Base-by-base conservation (phyloP, 2,797 vertebrate species). In the Spondyliosoma cantharus region DNA sequence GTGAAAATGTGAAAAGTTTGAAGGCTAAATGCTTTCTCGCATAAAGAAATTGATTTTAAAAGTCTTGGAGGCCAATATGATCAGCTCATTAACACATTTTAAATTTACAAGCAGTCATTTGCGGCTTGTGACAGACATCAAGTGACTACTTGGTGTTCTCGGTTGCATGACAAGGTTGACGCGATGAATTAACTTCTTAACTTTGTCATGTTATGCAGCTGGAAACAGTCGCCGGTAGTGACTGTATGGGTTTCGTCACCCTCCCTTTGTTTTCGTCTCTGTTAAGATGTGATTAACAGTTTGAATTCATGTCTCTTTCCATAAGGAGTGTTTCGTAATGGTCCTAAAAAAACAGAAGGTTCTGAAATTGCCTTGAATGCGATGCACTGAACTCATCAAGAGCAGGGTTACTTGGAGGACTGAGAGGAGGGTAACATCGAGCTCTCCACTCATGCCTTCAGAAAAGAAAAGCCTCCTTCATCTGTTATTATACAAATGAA, bases 401-500 rank as follows among this genome's bases (percentile, higher is more conserved):
- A 68, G 56, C 56, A 0, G 22, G 45, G 66, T 72, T 71, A 54
- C 53, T 58, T 6, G 27, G 73, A 71, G 42, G 29, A 74, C 27
- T 52, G 15, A 62, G 62, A 71, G 32, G 19, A 76, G 71, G 27
- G 61, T 60, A 12, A 70, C 67, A 22, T 78, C 37, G 14, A 82
- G 72, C 65, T 68, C 63, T 80, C 57, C 67, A 80, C 81, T 90
- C 60, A 14, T 9, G 50, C 53, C 65, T 60, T 71, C 32, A 32
- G 59, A 67, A 64, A 64, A 54, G 20, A 64, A 87, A 80, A 73
- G 52, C 70, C 54, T 78, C 61, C 65, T 80, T 80, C 52, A 69
- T 73, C n/a, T 5, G 9, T 71, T 59, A 69, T 85, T 83, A 61
- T 74, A 56, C 73, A 76, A 61, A 74, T 81, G 32, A 78, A 85